A percentile compares a stretch with the other conserved stretches of the same genome.
Conservation (phyloP, 2,797 vertebrate species). For the Brachyalestes nurse region DNA sequence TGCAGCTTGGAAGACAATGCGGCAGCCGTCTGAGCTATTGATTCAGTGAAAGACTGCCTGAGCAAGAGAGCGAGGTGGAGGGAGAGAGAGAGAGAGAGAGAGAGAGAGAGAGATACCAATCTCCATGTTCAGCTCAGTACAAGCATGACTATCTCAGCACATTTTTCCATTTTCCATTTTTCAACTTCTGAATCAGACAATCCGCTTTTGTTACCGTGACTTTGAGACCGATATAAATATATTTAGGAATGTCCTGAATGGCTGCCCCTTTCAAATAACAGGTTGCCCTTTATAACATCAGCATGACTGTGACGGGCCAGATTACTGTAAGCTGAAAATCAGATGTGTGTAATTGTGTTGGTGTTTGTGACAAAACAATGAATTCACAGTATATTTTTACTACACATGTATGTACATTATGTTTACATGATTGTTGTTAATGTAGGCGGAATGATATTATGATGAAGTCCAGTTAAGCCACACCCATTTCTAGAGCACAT, state of each 20-base stretch:
- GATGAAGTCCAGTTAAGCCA: not conserved
- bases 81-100: conserved; percentile 22
- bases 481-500: not conserved
- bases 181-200: too few relatives aligned
- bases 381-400: not conserved
- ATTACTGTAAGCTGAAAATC: too few relatives aligned
- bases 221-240: too few relatives aligned
- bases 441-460: too few relatives aligned
- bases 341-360: too few relatives aligned
- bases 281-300: too few relatives aligned
- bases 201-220: too few relatives aligned
- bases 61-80: not conserved
- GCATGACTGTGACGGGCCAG: too few relatives aligned
- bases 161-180: not conserved
- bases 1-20: conserved; percentile 42
- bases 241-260: too few relatives aligned
- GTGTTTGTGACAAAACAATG: too few relatives aligned
- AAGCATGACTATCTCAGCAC: conserved; percentile 31
- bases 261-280: too few relatives aligned
- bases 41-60: conserved; percentile 41
- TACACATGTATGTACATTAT: not conserved
- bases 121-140: conserved; percentile 30
- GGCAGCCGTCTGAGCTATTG: conserved; percentile 51
- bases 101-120: not conserved
- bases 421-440: too few relatives aligned